phyloP scores from a whole-genome alignment of 2,113 vertebrate species.

The Cyphomyrus discorhynchus region DNA sequence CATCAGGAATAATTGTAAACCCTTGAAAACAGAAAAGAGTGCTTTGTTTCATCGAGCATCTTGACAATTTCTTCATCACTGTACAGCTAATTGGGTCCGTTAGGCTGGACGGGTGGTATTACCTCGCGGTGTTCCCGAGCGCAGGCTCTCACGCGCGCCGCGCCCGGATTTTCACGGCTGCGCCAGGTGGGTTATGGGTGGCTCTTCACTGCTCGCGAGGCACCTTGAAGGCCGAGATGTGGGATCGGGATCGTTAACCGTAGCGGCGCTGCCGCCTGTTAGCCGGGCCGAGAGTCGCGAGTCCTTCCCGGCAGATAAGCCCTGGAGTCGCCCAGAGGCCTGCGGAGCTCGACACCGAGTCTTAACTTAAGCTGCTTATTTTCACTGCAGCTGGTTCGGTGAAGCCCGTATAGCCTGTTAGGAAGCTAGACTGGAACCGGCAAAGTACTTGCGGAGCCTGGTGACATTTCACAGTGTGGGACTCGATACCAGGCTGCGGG shows the following conservation, averaged over 20 bases:
- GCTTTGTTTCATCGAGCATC: neutral
- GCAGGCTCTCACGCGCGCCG: slow-evolving; percentile 36
- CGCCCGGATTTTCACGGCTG: slow-evolving; percentile 1
- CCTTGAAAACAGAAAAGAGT: neutral
- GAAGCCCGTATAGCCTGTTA: too few species aligned
- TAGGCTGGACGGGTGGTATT: slow-evolving; percentile 19
- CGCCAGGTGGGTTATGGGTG: neutral
- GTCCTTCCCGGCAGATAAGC: neutral
- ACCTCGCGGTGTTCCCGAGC: slow-evolving; percentile 29
- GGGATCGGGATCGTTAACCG: neutral
- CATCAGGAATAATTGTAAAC: slow-evolving; percentile 15
- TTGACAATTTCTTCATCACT: slow-evolving; percentile 10
- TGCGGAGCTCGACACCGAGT: neutral
- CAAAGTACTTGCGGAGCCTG: neutral
- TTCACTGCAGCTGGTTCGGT: neutral
- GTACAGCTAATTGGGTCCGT: slow-evolving; percentile 12
- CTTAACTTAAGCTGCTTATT: slow-evolving; percentile 11
- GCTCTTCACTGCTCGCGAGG: neutral
- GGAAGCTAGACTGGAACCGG: neutral
- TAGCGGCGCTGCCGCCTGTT: neutral
- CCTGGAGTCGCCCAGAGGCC: neutral
- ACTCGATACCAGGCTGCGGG: too few species aligned
- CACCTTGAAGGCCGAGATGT: neutral
- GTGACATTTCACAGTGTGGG: neutral
- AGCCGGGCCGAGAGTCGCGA: neutral